Base-by-base conservation (phyloP, 2,888 invertebrate genomes). In the Formica aserva region DNA sequence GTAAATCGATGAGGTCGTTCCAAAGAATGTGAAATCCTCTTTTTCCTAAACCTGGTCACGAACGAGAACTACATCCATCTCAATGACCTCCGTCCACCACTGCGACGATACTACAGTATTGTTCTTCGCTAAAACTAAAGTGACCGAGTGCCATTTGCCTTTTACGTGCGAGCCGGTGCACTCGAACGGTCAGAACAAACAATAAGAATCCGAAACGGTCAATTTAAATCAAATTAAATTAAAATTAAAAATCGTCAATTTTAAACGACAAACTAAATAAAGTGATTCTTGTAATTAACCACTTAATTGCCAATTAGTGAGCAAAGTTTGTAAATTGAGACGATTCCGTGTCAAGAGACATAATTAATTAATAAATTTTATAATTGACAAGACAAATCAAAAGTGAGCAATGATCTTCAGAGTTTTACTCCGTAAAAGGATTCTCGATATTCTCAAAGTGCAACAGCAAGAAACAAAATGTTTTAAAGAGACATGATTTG, bases 51-150 rank as follows among this genome's bases (percentile, higher is more conserved):
- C 71, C 93, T 77, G 89, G 91, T 93, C 94, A 94, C 94, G 94
- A 91, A 90, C 87, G 89, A 91, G 93, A 91, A 90, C 94, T 87
- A 93, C 92, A 94, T 94, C 92, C 93, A 93, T 94, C 89, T 87
- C 87, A 93, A 94, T 93, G 90, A 92, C 92, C 91, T 86, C 86
- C 83, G 81, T 81, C 90, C 88, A 89, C 91, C 87, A 84, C 89
- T 86, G 85, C 78, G 75, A 38, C 82, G n/a, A 66, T 67, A 22
- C 32, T 15, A 48, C 11, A 62, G 35, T 76, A 86, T 88, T 87
- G 82, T 87, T 87, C 74, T 82, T 80, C 69, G 86, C 35, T 87
- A 84, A 90, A 89, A 87, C 84, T 63, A 77, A 88, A 88, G 84
- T 83, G 82, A 77, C 72, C 82, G 77, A 89, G 86, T 87, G 84